phyloP scores from a whole-genome alignment of 2,797 vertebrate genomes.

The Sphaeramia orbicularis region DNA sequence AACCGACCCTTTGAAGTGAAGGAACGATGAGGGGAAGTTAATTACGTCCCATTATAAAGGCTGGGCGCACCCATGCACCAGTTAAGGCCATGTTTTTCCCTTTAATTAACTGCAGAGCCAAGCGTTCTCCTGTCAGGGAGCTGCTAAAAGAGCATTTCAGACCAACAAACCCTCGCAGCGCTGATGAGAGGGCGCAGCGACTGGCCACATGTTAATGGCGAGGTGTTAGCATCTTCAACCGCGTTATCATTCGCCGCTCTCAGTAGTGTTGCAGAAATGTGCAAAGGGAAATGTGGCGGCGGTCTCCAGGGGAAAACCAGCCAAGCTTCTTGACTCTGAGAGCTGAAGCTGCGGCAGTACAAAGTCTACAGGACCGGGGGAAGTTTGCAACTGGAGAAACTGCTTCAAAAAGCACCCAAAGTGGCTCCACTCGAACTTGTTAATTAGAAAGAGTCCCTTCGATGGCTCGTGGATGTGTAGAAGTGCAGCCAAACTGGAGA shows the following conservation, averaged over 20 bases:
- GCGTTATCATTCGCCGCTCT: conserved; percentile 73
- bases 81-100: conserved; percentile 93
- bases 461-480: conserved; percentile 62
- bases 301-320: conserved; percentile 73
- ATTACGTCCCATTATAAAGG: conserved; percentile 94
- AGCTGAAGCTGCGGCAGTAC: conserved; percentile 66
- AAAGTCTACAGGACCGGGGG: conserved; percentile 67
- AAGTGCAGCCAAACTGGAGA: conserved; percentile 48
- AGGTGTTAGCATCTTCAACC: conserved; percentile 82
- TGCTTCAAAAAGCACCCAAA: conserved; percentile 54
- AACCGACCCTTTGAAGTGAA: conserved; percentile 89
- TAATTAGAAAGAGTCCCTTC: conserved; percentile 76
- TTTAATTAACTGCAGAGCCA: conserved; percentile 98
- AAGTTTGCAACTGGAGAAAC: conserved; percentile 73
- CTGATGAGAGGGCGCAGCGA: conserved; percentile 82
- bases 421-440: conserved; percentile 65
- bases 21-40: conserved; percentile 98
- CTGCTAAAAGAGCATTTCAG: conserved; percentile 87
- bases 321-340: conserved; percentile 71
- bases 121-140: conserved; percentile 90
- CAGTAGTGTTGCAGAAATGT: conserved; percentile 66
- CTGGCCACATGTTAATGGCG: conserved; percentile 85
- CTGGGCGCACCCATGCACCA: conserved; percentile 91
- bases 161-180: conserved; percentile 79
- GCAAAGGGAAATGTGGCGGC: conserved; percentile 69